Conservation (phyloP, 1,140 invertebrate species). For the Ips nitidus region DNA sequence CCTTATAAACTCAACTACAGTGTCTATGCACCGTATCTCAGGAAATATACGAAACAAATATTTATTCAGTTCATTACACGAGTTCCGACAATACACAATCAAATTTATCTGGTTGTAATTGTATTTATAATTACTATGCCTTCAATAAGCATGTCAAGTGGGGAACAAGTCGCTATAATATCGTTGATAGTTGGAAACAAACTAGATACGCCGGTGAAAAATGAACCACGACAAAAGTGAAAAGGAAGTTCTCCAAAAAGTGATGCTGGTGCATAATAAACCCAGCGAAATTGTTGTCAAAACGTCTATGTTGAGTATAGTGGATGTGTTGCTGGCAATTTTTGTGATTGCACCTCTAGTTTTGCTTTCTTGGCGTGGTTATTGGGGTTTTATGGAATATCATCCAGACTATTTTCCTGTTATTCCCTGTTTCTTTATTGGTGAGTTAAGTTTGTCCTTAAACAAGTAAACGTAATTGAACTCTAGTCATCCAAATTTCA, state of each 20-base stretch:
- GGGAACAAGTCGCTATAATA: not conserved
- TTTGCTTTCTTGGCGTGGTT: conserved; percentile 23
- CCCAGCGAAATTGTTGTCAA: not conserved
- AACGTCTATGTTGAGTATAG: conserved; percentile 19
- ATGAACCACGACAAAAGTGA: too few species aligned
- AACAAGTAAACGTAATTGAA: not conserved
- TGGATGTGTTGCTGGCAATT: conserved; percentile 27
- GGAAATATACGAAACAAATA: not conserved
- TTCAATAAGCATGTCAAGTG: not conserved
- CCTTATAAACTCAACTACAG: too few species aligned
- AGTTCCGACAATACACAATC: not conserved
- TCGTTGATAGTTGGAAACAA: not conserved
- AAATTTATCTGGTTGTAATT: conserved; percentile 1
- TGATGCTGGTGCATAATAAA: conserved; percentile 16
- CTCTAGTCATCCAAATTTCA: too few species aligned
- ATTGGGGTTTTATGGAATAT: conserved; percentile 29
- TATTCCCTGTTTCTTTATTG: conserved; percentile 20
- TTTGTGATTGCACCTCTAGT: conserved; percentile 32
- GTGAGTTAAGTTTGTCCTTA: conserved; percentile 4
- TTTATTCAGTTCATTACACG: conserved; percentile 1
- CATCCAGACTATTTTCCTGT: conserved; percentile 25
- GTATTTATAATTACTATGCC: not conserved
- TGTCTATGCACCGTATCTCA: too few species aligned
- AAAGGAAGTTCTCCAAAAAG: not conserved
- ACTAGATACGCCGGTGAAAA: too few species aligned